Conservation (phyloP, 2,113 vertebrate genomes). For the Cathartes aura region DNA sequence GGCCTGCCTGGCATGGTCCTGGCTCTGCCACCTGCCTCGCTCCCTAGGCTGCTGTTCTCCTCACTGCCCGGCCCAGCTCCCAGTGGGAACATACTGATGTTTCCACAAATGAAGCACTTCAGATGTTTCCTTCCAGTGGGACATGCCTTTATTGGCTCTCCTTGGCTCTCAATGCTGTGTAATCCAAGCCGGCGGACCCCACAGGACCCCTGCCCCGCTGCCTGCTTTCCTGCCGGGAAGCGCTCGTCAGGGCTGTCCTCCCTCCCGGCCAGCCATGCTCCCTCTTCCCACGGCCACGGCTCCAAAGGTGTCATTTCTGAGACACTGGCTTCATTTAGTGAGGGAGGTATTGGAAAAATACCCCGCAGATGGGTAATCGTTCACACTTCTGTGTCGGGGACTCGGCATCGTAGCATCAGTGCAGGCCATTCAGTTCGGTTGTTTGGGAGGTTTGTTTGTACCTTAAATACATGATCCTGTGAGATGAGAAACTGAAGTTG, state of each 20-base stretch:
- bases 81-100: not conserved
- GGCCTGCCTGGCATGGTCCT: not conserved
- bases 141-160: not conserved
- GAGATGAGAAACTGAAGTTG: not conserved
- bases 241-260: not conserved
- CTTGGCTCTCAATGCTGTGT: not conserved
- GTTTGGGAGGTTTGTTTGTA: not conserved
- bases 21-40: not conserved
- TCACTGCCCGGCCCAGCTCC: not conserved
- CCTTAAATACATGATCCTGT: not conserved
- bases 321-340: not conserved
- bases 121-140: not conserved
- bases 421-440: accelerated
- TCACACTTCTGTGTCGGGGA: not conserved
- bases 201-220: not conserved
- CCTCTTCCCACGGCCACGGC: accelerated
- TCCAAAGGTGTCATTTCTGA: not conserved
- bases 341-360: not conserved
- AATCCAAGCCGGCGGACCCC: not conserved
- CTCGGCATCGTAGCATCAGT: accelerated
- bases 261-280: not conserved
- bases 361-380: accelerated
- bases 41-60: not conserved
- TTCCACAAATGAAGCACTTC: not conserved
- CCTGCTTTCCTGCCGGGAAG: not conserved